Base-by-base conservation (phyloP, 2,888 invertebrate genomes). In the Mesopsocus fuscifrons region DNA sequence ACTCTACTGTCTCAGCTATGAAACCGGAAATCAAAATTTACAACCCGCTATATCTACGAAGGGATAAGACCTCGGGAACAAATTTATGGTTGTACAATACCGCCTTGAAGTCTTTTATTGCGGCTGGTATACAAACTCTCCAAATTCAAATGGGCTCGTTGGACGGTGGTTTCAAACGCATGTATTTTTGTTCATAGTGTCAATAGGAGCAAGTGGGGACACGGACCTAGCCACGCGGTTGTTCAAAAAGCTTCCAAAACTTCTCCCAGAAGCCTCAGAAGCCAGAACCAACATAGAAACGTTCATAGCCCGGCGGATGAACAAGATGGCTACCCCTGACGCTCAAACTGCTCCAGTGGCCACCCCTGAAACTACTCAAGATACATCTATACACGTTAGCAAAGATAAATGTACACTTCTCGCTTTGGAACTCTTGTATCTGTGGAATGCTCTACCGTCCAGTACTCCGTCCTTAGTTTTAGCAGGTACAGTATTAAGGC, bases 381-480 rank as follows among this genome's bases (percentile, higher is more conserved):
- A n/a, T n/a, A n/a, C n/a, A n/a, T n/a, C n/a, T n/a, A n/a, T n/a
- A n/a, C n/a, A n/a, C n/a, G n/a, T n/a, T n/a, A n/a, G n/a, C n/a
- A n/a, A 11, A 26, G 26, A 26, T 26, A 20, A 16, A 53, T 75
- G 72, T 59, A 66, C 65, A 48, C 56, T 77, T 44, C 61, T 74
- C 41, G 64, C 69, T 16, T 71, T 72, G 52, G 77, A 78, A 57
- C 61, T 77, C 55, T 60, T 78, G 26, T 77, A 74, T 52, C 58
- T 77, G 38, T 77, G 77, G 77, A 75, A 74, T 52, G 69, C 74
- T 9, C 56, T 77, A 49, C 67, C 73, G 18, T 72, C 65, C 48
- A 74, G 66, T 11, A 57, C 46, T 6, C 46, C 49, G 22, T 40
- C 41, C 35, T 11, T 9, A 26, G 11, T 26, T 26, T 6, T 26